Evolutionary conservation across 2,113 vertebrate species (phyloP), one percentile per base, ranked within the genome.

Genomic region (Channa argus): DNA sequence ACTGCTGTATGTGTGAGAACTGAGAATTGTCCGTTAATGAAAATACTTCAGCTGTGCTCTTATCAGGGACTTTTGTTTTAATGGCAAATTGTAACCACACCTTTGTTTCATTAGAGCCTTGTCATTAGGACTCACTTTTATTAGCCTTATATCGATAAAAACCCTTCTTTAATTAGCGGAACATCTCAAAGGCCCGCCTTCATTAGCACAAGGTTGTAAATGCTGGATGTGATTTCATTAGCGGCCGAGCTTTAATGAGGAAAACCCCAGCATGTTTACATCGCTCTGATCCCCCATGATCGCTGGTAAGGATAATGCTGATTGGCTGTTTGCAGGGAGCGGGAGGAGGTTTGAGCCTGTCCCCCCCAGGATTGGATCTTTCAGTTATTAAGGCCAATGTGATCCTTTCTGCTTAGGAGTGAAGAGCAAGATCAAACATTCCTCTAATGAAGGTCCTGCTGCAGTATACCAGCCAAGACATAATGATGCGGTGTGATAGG

Each of bases 61-160:
- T 47, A 79, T 79, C 64, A 46, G n/a, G 3, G 34, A 37, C 34
- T 56, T 84, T 78, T 66, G 49, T 65, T 50, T 24, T 47, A 34
- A 66, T 37, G 50, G 63, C 34, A 77, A 61, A 86, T 81, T 74
- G 24, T 82, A 63, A 24, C 24, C 72, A 76, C 54, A 70, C 63
- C 77, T 86, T 84, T 81, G 82, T 84, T 90, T 88, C 87, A 89
- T 91, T 89, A 91, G 66, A 69, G 56, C 73, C 71, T 84, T 88
- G 86, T 91, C 86, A 80, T 85, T 71, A 89, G 52, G 67, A n/a
- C 63, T 70, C 60, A 64, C 66, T 79, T 85, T 81, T 86, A 88
- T 84, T 84, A 82, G 74, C 56, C 50, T 69, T 71, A 54, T 81
- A 84, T 87, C 79, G 81, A 79, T 82, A 82, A 70, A 66, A 70